A percentile compares a stretch with the other conserved stretches of the same genome.
phyloP scores from a whole-genome alignment of 1,140 invertebrate species.

The Delia radicum region DNA sequence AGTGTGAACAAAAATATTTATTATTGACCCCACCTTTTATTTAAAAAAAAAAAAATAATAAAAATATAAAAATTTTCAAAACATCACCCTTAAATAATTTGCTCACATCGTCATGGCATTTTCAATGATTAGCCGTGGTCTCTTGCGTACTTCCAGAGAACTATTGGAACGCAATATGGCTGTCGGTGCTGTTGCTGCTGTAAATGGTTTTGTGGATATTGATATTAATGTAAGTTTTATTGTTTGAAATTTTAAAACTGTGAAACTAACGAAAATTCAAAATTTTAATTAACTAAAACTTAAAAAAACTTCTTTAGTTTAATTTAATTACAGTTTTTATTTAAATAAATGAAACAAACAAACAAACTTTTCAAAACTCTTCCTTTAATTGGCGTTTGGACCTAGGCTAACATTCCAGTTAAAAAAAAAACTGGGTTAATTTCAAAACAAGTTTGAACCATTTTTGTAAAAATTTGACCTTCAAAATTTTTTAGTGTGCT shows the following conservation, averaged over 20 bases:
- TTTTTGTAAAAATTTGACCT: too few relatives aligned
- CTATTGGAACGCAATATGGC: constrained; percentile 53
- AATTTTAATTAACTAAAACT: too few relatives aligned
- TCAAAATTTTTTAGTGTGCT: too few relatives aligned
- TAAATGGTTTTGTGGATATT: constrained; percentile 29
- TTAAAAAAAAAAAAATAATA: background rate
- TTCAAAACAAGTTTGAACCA: too few relatives aligned
- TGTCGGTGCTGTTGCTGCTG: constrained; percentile 33
- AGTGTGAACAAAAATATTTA: background rate
- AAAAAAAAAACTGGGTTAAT: too few relatives aligned
- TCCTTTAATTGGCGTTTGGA: too few relatives aligned
- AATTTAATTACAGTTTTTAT: too few relatives aligned
- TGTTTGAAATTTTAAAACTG: too few relatives aligned
- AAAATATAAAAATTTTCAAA: constrained; percentile 23
- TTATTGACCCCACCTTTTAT: background rate
- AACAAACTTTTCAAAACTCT: too few relatives aligned
- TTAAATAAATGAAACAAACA: too few relatives aligned
- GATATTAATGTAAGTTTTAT: constrained; percentile 36
- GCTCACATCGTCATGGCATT: constrained; percentile 40
- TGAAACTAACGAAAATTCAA: background rate
- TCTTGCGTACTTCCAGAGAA: constrained; percentile 53
- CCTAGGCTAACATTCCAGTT: too few relatives aligned
- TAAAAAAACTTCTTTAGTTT: too few relatives aligned
- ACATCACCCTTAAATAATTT: background rate
- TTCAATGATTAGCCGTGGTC: constrained; percentile 45